These are phyloP conservation scores for Brenthis daphne DNA, from an alignment of 2,888 invertebrate genomes.

Conservation along the genomic window DNA sequence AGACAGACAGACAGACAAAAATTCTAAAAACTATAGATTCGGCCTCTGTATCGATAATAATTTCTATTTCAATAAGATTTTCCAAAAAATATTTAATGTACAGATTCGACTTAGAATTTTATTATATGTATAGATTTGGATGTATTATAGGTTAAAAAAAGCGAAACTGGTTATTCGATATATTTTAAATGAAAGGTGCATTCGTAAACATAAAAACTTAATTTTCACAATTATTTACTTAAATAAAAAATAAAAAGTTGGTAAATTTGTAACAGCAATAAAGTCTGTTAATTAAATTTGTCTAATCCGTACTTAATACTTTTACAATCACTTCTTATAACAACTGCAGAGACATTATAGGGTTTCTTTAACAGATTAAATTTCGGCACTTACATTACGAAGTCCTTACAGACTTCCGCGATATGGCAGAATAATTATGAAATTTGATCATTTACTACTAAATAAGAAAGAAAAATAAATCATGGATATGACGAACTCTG, in stretches of 20 bases:
- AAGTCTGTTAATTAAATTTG: conserved; percentile 18
- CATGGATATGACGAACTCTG: conserved; percentile 55
- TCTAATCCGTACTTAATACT: conserved; percentile 24
- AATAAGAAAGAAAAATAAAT: conserved; percentile 38
- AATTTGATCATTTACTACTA: conserved; percentile 22
- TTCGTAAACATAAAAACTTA: not conserved
- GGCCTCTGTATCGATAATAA: too few species aligned
- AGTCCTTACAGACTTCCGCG: conserved; percentile 27
- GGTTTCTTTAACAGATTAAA: conserved; percentile 27
- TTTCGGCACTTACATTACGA: conserved; percentile 27
- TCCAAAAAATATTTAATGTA: too few species aligned
- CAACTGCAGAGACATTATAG: conserved; percentile 15
- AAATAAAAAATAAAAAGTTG: too few species aligned
- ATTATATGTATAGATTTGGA: not conserved
- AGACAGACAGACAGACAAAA: too few species aligned
- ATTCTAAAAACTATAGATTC: too few species aligned
- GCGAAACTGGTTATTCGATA: conserved; percentile 1
- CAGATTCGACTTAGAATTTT: too few species aligned
- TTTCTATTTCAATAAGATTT: too few species aligned
- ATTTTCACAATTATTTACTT: not conserved
- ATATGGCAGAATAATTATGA: conserved; percentile 25
- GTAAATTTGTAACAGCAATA: not conserved
- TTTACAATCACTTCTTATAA: conserved; percentile 16
- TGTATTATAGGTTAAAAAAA: conserved; percentile 1
- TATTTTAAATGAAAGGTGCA: not conserved